A percentile compares a stretch with the other conserved stretches of the same genome.
Evolutionary conservation across 2,888 invertebrate species (phyloP).

Genomic region (Unio pictorum): DNA sequence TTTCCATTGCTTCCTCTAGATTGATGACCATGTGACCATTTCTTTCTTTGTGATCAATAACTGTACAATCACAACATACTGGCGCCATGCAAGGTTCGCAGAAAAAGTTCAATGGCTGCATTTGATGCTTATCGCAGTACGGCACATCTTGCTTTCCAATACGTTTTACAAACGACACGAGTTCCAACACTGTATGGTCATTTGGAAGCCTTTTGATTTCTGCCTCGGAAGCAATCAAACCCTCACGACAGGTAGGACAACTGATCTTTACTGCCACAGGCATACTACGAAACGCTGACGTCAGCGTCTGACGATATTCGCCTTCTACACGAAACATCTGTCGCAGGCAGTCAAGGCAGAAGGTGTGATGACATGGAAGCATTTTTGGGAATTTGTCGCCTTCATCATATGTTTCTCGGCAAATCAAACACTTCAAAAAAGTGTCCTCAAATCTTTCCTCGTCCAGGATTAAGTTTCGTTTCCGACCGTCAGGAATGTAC

Average conservation of each 20-base stretch:
- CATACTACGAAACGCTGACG: slow-evolving; percentile 61
- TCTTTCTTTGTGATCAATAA: slow-evolving; percentile 62
- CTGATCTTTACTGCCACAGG: slow-evolving; percentile 64
- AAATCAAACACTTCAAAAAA: slow-evolving; percentile 68
- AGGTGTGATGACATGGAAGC: slow-evolving; percentile 70
- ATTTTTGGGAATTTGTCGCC: slow-evolving; percentile 68
- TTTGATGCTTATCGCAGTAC: slow-evolving; percentile 61
- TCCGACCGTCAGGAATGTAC: slow-evolving; percentile 24
- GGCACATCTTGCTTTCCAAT: slow-evolving; percentile 56
- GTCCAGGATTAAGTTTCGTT: slow-evolving; percentile 60
- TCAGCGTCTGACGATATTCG: slow-evolving; percentile 59
- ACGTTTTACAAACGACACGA: slow-evolving; percentile 55
- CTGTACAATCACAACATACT: slow-evolving; percentile 65
- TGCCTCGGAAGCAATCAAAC: slow-evolving; percentile 56
- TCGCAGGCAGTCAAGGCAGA: slow-evolving; percentile 68
- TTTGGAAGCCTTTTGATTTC: slow-evolving; percentile 62
- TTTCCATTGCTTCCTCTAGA: slow-evolving; percentile 62
- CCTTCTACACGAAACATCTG: slow-evolving; percentile 67
- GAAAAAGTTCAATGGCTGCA: slow-evolving; percentile 67
- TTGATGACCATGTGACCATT: slow-evolving; percentile 61
- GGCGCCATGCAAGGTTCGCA: slow-evolving; percentile 65
- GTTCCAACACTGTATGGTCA: slow-evolving; percentile 62
- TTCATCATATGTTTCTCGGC: slow-evolving; percentile 68
- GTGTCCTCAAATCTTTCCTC: slow-evolving; percentile 64
- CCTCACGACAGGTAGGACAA: slow-evolving; percentile 62